These are phyloP conservation scores for Syngnathus typhle DNA, from an alignment of 2,113 vertebrate species.

Conservation along the genomic window DNA sequence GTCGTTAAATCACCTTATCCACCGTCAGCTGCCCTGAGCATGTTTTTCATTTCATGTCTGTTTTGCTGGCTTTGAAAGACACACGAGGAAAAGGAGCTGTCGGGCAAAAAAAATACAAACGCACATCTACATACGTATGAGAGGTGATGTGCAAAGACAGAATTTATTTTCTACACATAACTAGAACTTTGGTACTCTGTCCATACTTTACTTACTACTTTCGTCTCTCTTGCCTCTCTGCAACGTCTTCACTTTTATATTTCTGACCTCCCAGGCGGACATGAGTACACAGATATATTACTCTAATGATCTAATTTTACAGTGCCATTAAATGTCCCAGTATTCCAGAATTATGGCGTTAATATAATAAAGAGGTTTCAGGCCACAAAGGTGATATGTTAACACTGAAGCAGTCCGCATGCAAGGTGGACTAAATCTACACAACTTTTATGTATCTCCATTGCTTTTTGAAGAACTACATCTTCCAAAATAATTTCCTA, in stretches of 20 bases:
- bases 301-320: slow-evolving; percentile 78
- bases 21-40: slow-evolving; percentile 61
- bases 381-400: slow-evolving; percentile 62
- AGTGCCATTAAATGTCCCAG: slow-evolving; percentile 72
- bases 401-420: slow-evolving; percentile 38
- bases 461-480: slow-evolving; percentile 10
- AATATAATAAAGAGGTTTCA: slow-evolving; percentile 74
- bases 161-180: slow-evolving; percentile 22
- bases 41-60: slow-evolving; percentile 57
- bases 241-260: slow-evolving; percentile 74
- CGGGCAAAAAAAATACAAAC: slow-evolving; percentile 25
- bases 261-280: slow-evolving; percentile 63
- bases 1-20: slow-evolving; percentile 66
- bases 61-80: slow-evolving; percentile 55
- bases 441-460: no score
- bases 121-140: slow-evolving; percentile 10
- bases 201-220: slow-evolving; percentile 19
- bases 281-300: slow-evolving; percentile 78
- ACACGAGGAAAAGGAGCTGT: slow-evolving; percentile 42
- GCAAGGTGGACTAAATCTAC: not conserved
- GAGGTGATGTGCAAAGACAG: slow-evolving; percentile 36
- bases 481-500: slow-evolving; percentile 31
- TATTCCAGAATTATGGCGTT: slow-evolving; percentile 69
- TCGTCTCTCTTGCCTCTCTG: slow-evolving; percentile 40
- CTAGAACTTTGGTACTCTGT: slow-evolving; percentile 48